A percentile compares a stretch with the other conserved stretches of the same genome.
phyloP scores from a whole-genome alignment of 2,113 vertebrate genomes.

The Castor canadensis region DNA sequence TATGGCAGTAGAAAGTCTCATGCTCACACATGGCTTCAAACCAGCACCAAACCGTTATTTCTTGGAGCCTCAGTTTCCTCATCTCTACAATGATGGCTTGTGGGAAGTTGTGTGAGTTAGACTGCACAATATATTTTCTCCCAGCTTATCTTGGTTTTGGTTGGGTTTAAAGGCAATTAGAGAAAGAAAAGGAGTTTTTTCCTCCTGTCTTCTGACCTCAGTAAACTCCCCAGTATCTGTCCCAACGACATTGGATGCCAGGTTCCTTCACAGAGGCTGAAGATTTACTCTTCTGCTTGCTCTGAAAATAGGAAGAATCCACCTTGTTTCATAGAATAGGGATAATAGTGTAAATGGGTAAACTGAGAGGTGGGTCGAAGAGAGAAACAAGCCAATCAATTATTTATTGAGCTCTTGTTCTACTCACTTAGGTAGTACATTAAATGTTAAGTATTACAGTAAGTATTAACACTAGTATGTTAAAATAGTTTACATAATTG shows the following conservation, averaged over 20 bases:
- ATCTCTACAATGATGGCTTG: background rate
- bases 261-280: fast-evolving
- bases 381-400: background rate
- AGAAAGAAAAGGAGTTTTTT: background rate
- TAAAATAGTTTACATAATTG: constrained; percentile 23
- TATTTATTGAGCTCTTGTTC: background rate
- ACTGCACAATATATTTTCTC: background rate
- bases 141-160: background rate
- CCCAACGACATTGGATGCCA: background rate
- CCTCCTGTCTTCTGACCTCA: background rate
- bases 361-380: background rate
- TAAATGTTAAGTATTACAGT: background rate
- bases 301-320: background rate
- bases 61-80: background rate
- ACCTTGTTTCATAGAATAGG: background rate
- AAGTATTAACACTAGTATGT: background rate
- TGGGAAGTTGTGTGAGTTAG: background rate
- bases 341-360: background rate
- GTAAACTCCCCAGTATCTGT: background rate
- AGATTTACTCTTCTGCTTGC: background rate
- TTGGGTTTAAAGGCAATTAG: background rate
- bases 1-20: background rate
- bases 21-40: background rate
- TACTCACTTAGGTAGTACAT: background rate
- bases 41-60: background rate